These are phyloP conservation scores for Sarcophaga bullata DNA, from an alignment of 1,140 invertebrate species.

Conservation along the genomic window DNA sequence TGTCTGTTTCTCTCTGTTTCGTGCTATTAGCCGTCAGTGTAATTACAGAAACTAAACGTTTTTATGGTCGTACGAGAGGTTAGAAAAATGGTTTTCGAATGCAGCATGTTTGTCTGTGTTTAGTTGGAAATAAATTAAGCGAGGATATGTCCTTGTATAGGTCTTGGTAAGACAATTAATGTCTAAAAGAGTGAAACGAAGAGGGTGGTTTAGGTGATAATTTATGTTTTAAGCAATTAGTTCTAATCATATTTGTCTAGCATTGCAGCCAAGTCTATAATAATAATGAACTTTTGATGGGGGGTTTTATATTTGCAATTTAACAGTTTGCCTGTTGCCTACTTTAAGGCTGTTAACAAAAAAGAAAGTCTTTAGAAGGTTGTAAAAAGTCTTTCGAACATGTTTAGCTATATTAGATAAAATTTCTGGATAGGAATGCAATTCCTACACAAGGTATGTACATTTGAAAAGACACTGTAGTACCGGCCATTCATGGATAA, in stretches of 20 bases:
- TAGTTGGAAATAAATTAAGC: too few species aligned
- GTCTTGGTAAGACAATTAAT: neutral
- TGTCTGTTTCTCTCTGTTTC: neutral
- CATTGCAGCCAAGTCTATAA: neutral
- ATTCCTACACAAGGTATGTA: too few species aligned
- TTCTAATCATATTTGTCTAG: slow-evolving; percentile 14
- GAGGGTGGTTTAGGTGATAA: neutral
- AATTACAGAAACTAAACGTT: slow-evolving; percentile 2
- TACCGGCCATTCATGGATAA: too few species aligned
- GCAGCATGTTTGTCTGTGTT: neutral
- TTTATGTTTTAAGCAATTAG: slow-evolving; percentile 20
- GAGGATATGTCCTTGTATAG: too few species aligned
- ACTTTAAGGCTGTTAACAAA: neutral
- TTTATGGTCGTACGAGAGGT: neutral
- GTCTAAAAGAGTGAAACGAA: neutral
- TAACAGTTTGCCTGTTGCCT: neutral
- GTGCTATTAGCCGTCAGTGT: neutral
- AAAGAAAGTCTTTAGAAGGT: too few species aligned
- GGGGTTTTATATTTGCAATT: neutral
- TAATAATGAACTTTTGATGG: neutral
- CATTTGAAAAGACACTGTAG: too few species aligned
- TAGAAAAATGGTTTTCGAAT: neutral
- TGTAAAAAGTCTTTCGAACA: neutral
- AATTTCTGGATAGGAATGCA: too few species aligned
- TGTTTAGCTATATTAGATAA: neutral